Evolutionary conservation across 2,797 vertebrate genomes (phyloP).

Genomic region (Enteromius mattozi): DNA sequence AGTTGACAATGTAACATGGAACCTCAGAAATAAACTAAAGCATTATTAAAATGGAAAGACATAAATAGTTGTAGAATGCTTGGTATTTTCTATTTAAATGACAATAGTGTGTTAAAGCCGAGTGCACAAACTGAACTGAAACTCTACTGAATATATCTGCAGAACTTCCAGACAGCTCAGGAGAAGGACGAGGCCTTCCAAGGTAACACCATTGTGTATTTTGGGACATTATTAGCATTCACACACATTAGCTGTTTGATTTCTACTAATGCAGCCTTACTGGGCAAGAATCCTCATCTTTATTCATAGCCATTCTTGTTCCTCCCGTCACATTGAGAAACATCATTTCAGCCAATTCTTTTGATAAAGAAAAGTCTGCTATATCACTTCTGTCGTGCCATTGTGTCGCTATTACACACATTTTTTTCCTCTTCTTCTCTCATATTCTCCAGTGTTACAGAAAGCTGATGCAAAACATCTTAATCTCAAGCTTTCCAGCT

Average conservation of each 20-base stretch:
- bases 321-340: slow-evolving; percentile 37
- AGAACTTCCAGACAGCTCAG: background rate
- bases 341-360: slow-evolving; percentile 46
- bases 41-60: background rate
- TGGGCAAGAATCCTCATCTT: background rate
- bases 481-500: slow-evolving; percentile 47
- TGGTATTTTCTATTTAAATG: background rate
- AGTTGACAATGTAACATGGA: background rate
- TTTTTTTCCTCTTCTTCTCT: slow-evolving; percentile 17
- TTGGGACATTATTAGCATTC: slow-evolving; percentile 11
- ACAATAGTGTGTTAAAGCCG: background rate
- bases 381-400: slow-evolving; percentile 29
- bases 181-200: slow-evolving; percentile 1
- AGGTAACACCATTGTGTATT: slow-evolving; percentile 2
- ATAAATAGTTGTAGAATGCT: background rate
- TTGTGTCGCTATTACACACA: slow-evolving; percentile 40
- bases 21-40: background rate
- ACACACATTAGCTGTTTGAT: slow-evolving; percentile 30
- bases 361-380: slow-evolving; percentile 16
- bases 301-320: slow-evolving; percentile 19
- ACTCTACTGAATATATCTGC: slow-evolving; percentile 2
- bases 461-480: slow-evolving; percentile 49
- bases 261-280: slow-evolving; percentile 23
- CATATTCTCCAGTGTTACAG: slow-evolving; percentile 39
- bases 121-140: background rate